Evolutionary conservation across 2,888 invertebrate genomes (phyloP).

Genomic region (Drosophila glabriapex): DNA sequence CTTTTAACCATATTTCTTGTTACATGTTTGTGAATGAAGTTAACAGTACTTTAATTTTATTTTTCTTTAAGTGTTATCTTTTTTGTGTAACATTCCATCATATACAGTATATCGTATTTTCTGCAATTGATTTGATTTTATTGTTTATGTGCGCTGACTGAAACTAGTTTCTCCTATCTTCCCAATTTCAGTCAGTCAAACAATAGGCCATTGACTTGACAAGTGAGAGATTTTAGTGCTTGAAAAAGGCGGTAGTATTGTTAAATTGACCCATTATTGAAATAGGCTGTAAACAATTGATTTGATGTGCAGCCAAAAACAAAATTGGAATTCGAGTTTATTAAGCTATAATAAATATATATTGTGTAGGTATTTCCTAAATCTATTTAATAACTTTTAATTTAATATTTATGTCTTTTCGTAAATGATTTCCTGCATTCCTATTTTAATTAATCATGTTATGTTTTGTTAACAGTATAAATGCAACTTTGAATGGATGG

Average conservation of each 20-base stretch:
- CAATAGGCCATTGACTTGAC: slow-evolving; percentile 46
- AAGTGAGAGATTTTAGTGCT: slow-evolving; percentile 41
- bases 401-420: not conserved
- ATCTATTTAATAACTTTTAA: not conserved
- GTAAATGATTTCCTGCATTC: not conserved
- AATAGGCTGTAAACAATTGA: not conserved
- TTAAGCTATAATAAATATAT: not conserved
- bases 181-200: slow-evolving; percentile 52
- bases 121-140: slow-evolving; percentile 31
- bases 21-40: not conserved
- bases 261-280: slow-evolving; percentile 21
- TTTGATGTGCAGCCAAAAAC: slow-evolving; percentile 2
- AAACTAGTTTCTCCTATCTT: slow-evolving; percentile 64
- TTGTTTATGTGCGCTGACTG: slow-evolving; percentile 29
- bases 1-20: slow-evolving; percentile 17
- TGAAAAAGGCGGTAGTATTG: slow-evolving; percentile 23
- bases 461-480: not conserved
- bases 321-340: not conserved
- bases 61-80: not conserved
- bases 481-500: not conserved
- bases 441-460: not conserved
- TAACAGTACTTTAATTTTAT: not conserved
- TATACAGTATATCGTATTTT: slow-evolving; percentile 4
- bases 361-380: not conserved
- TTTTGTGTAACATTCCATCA: not conserved